Evolutionary conservation across 1,140 invertebrate species (phyloP).

Genomic region (Panagrolaimus sp.): DNA sequence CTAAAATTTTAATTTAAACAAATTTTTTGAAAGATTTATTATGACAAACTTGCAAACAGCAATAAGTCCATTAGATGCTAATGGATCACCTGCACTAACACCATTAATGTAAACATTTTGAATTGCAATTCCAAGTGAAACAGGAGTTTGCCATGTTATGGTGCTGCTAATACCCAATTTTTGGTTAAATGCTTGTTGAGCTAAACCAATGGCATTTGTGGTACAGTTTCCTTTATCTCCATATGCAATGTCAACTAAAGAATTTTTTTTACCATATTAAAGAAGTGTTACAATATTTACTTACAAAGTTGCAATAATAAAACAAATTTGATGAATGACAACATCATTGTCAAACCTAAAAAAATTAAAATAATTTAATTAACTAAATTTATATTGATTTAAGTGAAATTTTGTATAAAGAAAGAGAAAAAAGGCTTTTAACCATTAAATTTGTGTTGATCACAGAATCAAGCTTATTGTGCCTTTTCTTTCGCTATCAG

Average conservation of each 20-base stretch:
- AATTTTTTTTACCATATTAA: background rate
- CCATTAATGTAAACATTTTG: constrained; percentile 8
- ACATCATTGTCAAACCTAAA: constrained; percentile 13
- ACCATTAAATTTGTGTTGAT: too few relatives aligned
- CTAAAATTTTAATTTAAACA: background rate
- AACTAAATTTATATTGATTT: too few relatives aligned
- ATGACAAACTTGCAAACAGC: constrained; percentile 2
- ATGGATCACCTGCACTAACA: background rate
- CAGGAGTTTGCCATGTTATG: background rate
- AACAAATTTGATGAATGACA: constrained; percentile 3
- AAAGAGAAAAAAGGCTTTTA: too few relatives aligned
- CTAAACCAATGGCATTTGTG: background rate
- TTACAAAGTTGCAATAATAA: background rate
- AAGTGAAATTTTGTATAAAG: too few relatives aligned
- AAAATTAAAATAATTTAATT: background rate
- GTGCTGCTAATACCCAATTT: background rate
- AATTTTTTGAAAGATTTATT: background rate
- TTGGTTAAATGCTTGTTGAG: background rate
- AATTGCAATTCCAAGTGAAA: background rate
- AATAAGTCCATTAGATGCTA: background rate
- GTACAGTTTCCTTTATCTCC: background rate
- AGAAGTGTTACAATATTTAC: background rate
- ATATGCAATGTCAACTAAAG: background rate
- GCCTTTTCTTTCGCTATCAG: background rate
- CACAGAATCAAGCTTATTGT: too few relatives aligned